phyloP scores from a whole-genome alignment of 2,888 invertebrate genomes.

The Eretmocerus hayati region DNA sequence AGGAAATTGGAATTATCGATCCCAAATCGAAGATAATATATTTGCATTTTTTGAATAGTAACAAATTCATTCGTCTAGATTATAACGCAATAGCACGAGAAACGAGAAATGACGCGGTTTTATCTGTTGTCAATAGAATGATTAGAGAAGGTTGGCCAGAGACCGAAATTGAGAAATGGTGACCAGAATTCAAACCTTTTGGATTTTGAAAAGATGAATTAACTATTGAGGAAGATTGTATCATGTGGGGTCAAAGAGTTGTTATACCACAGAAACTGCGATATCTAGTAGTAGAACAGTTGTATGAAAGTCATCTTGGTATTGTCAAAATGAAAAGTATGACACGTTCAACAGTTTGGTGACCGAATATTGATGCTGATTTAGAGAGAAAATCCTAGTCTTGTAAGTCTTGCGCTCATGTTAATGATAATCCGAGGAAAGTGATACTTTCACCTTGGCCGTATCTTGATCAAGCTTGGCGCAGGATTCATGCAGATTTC shows the following conservation, averaged over 20 bases:
- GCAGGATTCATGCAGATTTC: constrained; percentile 14
- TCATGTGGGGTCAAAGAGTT: constrained; percentile 1
- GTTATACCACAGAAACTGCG: background rate
- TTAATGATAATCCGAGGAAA: constrained; percentile 10
- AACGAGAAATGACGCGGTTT: background rate
- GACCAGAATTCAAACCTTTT: background rate
- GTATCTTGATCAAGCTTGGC: constrained; percentile 12
- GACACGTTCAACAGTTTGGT: constrained; percentile 1
- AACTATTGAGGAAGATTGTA: background rate
- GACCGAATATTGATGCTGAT: constrained; percentile 1
- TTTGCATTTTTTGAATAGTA: no score
- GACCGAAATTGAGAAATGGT: background rate
- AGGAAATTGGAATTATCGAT: no score
- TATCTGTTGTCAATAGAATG: background rate
- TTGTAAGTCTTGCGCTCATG: constrained; percentile 12
- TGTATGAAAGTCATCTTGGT: background rate
- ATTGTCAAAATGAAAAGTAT: constrained; percentile 4
- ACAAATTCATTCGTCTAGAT: no score
- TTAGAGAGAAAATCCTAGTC: background rate
- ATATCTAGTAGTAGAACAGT: background rate
- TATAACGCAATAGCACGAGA: background rate
- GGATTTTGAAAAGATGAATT: background rate
- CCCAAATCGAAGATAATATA: no score
- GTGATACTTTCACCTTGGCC: constrained; percentile 14
- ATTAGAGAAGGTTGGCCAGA: background rate